A percentile compares a stretch with the other conserved stretches of the same genome.
Conservation (phyloP, 2,113 vertebrate species). For the Holacanthus passer region DNA sequence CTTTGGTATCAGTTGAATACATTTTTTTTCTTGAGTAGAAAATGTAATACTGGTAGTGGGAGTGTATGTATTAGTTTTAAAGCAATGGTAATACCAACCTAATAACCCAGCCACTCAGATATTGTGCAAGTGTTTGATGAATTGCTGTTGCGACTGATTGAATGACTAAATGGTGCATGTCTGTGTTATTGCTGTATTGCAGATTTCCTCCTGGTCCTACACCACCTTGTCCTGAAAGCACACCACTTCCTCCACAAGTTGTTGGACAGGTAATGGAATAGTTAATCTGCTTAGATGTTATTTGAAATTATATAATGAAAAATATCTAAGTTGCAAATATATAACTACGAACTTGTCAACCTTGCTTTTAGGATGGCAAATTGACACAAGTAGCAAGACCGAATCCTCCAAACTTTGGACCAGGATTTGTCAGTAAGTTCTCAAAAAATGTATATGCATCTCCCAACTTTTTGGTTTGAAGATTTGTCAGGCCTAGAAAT, state of each 20-base stretch:
- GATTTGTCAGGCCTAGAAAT: constrained; percentile 45
- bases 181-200: constrained; percentile 23
- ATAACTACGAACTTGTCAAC: constrained; percentile 14
- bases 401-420: constrained; percentile 96
- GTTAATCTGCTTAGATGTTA: background rate
- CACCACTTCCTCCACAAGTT: constrained; percentile 87
- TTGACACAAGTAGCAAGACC: constrained; percentile 93
- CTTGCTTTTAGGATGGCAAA: constrained; percentile 90
- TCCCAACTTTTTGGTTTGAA: constrained; percentile 28
- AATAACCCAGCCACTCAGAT: background rate
- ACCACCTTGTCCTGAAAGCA: constrained; percentile 84
- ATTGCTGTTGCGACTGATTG: background rate
- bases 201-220: constrained; percentile 90
- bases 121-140: background rate
- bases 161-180: background rate
- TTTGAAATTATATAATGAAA: background rate
- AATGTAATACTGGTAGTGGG: background rate
- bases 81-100: background rate
- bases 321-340: background rate
- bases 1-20: background rate
- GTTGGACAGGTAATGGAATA: constrained; percentile 87
- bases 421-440: constrained; percentile 88
- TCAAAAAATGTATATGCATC: constrained; percentile 39
- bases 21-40: background rate
- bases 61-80: background rate